phyloP scores from a whole-genome alignment of 2,888 invertebrate genomes.

The Hirtodrosophila histrioides region DNA sequence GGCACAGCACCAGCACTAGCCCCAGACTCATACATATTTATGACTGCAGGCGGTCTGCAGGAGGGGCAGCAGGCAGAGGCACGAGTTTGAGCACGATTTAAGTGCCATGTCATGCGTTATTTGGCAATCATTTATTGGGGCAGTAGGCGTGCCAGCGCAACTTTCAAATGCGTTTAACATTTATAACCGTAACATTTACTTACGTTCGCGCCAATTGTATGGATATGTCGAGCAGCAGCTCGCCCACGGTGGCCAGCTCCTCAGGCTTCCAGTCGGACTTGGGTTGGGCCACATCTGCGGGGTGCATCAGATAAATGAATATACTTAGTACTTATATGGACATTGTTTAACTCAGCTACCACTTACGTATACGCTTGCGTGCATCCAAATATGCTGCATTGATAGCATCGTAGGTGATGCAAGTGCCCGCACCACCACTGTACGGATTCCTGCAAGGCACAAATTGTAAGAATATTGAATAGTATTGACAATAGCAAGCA shows the following conservation, averaged over 20 bases:
- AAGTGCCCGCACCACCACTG: constrained; percentile 89
- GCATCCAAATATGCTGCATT: constrained; percentile 95
- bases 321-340: constrained; percentile 2
- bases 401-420: constrained; percentile 95
- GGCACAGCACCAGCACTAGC: constrained; percentile 9
- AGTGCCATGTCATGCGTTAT: constrained; percentile 65
- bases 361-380: constrained; percentile 94
- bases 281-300: constrained; percentile 91
- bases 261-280: constrained; percentile 93
- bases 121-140: constrained; percentile 58
- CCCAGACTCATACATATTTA: constrained; percentile 54
- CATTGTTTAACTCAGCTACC: neutral
- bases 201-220: constrained; percentile 93
- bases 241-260: constrained; percentile 93
- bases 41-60: constrained; percentile 57
- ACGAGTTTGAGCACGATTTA: constrained; percentile 49
- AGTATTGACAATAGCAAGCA: constrained; percentile 53
- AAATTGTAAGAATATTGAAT: constrained; percentile 29
- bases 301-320: neutral
- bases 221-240: constrained; percentile 93
- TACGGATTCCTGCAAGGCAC: constrained; percentile 76
- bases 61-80: neutral
- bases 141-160: constrained; percentile 60
- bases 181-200: constrained; percentile 83
- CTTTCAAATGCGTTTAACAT: constrained; percentile 63